Percentiles rank a stretch among this genome's conserved stretches.
Evolutionary conservation across 2,888 invertebrate species (phyloP).

Genomic region (Macropis europaea): DNA sequence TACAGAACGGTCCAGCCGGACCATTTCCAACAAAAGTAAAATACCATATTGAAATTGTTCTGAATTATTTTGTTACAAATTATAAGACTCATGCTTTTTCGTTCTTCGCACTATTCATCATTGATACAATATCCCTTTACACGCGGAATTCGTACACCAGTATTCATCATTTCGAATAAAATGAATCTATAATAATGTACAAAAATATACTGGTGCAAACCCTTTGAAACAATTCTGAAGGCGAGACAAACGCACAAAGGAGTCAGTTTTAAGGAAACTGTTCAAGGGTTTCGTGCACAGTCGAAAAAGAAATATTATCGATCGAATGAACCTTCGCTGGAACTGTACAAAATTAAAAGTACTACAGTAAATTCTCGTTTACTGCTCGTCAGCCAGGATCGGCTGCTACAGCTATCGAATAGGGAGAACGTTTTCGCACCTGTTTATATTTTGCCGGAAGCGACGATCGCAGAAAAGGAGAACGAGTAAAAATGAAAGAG

Average conservation of each 20-base stretch:
- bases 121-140: neutral
- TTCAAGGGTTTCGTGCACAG: neutral
- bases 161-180: neutral
- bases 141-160: neutral
- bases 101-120: neutral
- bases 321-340: neutral
- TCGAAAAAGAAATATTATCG: neutral
- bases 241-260: neutral
- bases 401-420: too few relatives aligned
- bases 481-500: too few relatives aligned
- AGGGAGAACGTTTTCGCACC: too few relatives aligned
- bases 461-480: too few relatives aligned
- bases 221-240: constrained; percentile 2
- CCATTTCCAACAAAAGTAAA: neutral
- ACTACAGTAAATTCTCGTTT: too few relatives aligned
- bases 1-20: neutral
- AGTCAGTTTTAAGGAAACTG: neutral
- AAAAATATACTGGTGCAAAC: neutral
- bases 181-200: neutral
- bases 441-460: too few relatives aligned
- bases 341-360: constrained; percentile 29
- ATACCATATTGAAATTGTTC: neutral
- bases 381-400: too few relatives aligned
- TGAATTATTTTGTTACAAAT: neutral
- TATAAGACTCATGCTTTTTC: neutral